Evolutionary conservation across 2,888 invertebrate genomes (phyloP), one percentile per base, ranked within the genome.

Genomic region (Azorinus chamasolen): DNA sequence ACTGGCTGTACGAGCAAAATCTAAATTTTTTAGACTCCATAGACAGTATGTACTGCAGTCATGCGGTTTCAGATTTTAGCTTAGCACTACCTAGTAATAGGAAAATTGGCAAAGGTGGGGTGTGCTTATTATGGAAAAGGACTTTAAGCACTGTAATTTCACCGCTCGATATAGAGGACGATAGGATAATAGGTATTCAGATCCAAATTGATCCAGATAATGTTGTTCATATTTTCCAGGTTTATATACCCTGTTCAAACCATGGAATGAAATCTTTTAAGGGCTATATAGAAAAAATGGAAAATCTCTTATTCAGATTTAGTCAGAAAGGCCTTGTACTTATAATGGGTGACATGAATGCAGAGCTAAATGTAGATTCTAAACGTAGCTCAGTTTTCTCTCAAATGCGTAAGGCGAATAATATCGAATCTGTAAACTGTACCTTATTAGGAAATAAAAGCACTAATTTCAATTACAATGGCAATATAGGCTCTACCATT

Each of bases 211-310:
- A 22, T 22, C 53, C 22, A 16, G 24, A 48, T 14, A 41, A 22
- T 22, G 50, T 22, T 32, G 8, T 62, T 10, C 53, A 14, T 41
- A 22, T 62, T 14, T 53, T 62, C 20, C 62, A 62, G 16, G 25
- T 62, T 14, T 62, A 62, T 39, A 4, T 62, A 14, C 62, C 62
- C 2, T 62, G 51, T 62, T 24, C 50, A 24, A 62, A 51, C 37
- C 51, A 51, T 43, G n/a, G 22, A 2, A 16, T 51, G 6, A 1
- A 18, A 2, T 12, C n/a, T 5, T 61, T 32, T 37, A 61, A 16
- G 32, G 27, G 18, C 8, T 61, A 25, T 50, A 10, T 61, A 18
- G 61, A 61, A n/a, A 27, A 45, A 22, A 20, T 48, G n/a, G 61
- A 61, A 61, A 61, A 32, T 37, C 14, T 61, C 18, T 50, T 61